Percentiles rank a stretch among this genome's conserved stretches.
These are phyloP conservation scores for Caenorhabditis sulstoni DNA, from an alignment of 2,888 invertebrate genomes.

Conservation along the genomic window DNA sequence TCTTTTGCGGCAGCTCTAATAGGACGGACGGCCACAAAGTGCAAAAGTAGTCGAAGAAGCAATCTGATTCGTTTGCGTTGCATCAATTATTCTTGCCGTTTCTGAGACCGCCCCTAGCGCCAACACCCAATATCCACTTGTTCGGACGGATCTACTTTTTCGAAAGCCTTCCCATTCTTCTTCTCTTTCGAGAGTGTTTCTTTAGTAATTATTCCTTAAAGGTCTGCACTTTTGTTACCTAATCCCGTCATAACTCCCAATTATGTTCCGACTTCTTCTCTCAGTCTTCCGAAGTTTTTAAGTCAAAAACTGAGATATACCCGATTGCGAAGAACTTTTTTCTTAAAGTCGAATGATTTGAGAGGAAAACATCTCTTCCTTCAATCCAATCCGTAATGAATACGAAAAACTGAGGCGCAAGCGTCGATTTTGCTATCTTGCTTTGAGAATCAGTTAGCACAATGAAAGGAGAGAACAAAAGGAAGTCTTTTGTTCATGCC, in stretches of 20 bases:
- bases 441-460: slow-evolving; percentile 32
- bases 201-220: slow-evolving; percentile 30
- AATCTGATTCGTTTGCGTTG: slow-evolving; percentile 64
- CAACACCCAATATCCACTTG: slow-evolving; percentile 55
- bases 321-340: too few species aligned
- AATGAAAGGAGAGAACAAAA: slow-evolving; percentile 8
- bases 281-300: slow-evolving; percentile 1
- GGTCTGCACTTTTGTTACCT: slow-evolving; percentile 17
- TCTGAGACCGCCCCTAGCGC: slow-evolving; percentile 53
- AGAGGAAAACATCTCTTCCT: too few species aligned
- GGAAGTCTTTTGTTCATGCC: slow-evolving; percentile 5
- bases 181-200: not conserved
- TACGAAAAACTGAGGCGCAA: too few species aligned
- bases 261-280: slow-evolving; percentile 45
- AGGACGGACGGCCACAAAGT: slow-evolving; percentile 41
- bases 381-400: slow-evolving; percentile 27
- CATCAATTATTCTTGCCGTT: slow-evolving; percentile 63
- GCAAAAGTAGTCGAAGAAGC: slow-evolving; percentile 55
- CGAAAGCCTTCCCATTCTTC: not conserved
- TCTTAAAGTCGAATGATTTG: too few species aligned
- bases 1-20: slow-evolving; percentile 8
- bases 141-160: slow-evolving; percentile 19
- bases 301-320: too few species aligned
- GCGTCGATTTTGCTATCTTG: not conserved
- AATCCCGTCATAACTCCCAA: slow-evolving; percentile 35